A percentile compares a stretch with the other conserved stretches of the same genome.
phyloP scores from a whole-genome alignment of 2,797 vertebrate genomes.

The Pseudochaenichthys georgianus region DNA sequence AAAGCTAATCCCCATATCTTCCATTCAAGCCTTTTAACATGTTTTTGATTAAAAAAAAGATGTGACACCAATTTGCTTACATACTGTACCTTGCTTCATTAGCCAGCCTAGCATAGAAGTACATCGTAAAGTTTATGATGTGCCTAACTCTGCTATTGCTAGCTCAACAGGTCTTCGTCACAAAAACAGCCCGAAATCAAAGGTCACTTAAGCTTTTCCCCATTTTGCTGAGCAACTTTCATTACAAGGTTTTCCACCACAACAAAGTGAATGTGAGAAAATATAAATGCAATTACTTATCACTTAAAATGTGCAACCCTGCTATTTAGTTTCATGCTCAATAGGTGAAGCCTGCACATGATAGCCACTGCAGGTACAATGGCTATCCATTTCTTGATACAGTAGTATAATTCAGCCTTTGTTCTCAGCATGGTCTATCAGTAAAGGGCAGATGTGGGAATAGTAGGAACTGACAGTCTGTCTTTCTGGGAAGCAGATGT shows the following conservation, averaged over 20 bases:
- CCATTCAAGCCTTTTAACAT: too few species aligned
- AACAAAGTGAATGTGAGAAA: background rate
- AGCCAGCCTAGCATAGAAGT: too few species aligned
- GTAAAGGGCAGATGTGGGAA: slow-evolving; percentile 21
- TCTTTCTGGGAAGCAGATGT: slow-evolving; percentile 65
- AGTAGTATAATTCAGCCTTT: slow-evolving; percentile 11
- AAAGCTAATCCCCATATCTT: too few species aligned
- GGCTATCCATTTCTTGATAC: background rate
- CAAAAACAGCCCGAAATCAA: too few species aligned
- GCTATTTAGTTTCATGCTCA: background rate
- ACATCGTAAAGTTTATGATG: too few species aligned
- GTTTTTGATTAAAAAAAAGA: too few species aligned
- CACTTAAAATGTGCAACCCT: slow-evolving; percentile 13
- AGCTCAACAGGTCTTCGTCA: too few species aligned
- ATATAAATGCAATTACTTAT: slow-evolving; percentile 8
- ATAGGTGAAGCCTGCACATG: background rate
- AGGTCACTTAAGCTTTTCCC: background rate
- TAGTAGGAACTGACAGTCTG: slow-evolving; percentile 32
- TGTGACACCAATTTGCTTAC: too few species aligned
- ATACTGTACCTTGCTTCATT: too few species aligned
- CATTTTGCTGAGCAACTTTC: slow-evolving; percentile 18
- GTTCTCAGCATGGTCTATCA: slow-evolving; percentile 21
- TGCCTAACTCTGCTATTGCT: too few species aligned
- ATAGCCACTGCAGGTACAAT: slow-evolving; percentile 4
- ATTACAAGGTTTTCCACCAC: slow-evolving; percentile 15